Percentiles rank a stretch among this genome's conserved stretches.
Evolutionary conservation across 92 coral and sea anemone genomes (phyloP).

Genomic region (Epizoanthus stellaris): DNA sequence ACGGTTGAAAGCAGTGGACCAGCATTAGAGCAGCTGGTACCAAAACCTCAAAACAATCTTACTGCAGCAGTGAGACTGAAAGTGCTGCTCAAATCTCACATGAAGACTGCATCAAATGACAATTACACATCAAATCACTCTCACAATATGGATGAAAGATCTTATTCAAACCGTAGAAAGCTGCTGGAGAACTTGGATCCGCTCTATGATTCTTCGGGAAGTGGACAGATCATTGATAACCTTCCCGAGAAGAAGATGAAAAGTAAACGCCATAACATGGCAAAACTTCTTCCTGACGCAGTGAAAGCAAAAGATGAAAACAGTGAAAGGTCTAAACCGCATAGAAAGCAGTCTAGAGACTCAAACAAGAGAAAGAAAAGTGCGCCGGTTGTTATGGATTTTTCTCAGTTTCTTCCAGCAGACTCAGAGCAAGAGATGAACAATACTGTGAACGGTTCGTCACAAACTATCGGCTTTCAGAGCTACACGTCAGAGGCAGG

Average conservation of each 20-base stretch:
- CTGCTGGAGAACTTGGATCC: neutral
- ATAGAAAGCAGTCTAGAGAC: neutral
- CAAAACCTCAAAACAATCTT: neutral
- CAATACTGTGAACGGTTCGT: neutral
- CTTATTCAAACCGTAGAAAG: neutral
- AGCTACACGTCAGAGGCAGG: neutral
- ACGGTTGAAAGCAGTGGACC: neutral
- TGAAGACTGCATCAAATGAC: neutral
- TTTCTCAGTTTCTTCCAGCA: slow-evolving; percentile 23
- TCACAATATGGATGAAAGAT: neutral
- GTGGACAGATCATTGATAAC: slow-evolving; percentile 9
- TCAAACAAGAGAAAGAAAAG: slow-evolving; percentile 19
- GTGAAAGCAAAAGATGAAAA: slow-evolving; percentile 24
- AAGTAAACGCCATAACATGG: slow-evolving; percentile 55
- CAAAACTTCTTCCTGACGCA: neutral
- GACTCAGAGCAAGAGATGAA: neutral
- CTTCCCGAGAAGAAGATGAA: slow-evolving; percentile 29
- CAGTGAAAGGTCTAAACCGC: neutral
- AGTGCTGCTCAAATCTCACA: neutral
- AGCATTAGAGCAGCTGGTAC: neutral
- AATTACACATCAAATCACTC: neutral
- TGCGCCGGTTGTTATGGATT: slow-evolving; percentile 29
- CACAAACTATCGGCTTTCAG: slow-evolving; percentile 26
- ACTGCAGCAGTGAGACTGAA: neutral
- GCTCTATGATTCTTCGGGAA: slow-evolving; percentile 15